phyloP scores from a whole-genome alignment of 2,888 invertebrate species.

The Conchocele bisecta region DNA sequence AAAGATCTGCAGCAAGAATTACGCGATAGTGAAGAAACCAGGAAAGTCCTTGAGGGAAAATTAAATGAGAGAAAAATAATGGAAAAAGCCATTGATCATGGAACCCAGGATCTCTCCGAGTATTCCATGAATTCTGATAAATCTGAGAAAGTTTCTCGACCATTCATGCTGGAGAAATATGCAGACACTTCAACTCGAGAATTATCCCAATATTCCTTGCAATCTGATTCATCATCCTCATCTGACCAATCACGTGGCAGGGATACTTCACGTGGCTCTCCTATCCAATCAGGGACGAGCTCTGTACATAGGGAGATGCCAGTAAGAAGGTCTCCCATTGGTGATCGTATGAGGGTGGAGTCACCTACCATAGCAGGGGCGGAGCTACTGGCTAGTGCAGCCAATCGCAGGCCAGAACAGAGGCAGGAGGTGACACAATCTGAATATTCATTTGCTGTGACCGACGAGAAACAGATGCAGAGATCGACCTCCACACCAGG shows the following conservation, averaged over 20 bases:
- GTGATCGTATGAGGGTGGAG: slow-evolving; percentile 37
- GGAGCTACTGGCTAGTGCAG: slow-evolving; percentile 14
- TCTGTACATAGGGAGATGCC: slow-evolving; percentile 45
- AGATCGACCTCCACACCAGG: slow-evolving; percentile 59
- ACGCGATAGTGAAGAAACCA: slow-evolving; percentile 41
- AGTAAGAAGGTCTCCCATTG: slow-evolving; percentile 57
- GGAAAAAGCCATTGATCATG: background rate
- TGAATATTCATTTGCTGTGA: slow-evolving; percentile 49
- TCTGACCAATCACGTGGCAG: background rate
- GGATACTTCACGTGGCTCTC: slow-evolving; percentile 8
- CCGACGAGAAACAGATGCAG: slow-evolving; percentile 29
- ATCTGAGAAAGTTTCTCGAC: slow-evolving; percentile 41
- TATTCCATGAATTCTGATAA: slow-evolving; percentile 52
- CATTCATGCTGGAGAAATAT: slow-evolving; percentile 19
- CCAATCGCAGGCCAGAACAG: slow-evolving; percentile 4
- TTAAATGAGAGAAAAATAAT: slow-evolving; percentile 25
- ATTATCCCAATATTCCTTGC: too few relatives aligned
- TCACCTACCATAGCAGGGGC: slow-evolving; percentile 21
- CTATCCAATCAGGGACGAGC: slow-evolving; percentile 47
- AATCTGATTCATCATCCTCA: background rate
- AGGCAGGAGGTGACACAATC: slow-evolving; percentile 37
- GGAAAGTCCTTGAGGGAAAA: slow-evolving; percentile 34
- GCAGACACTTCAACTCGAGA: background rate
- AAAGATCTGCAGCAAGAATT: slow-evolving; percentile 43
- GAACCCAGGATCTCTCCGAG: slow-evolving; percentile 49